Conservation (phyloP, 2,888 invertebrate genomes). For the Ichneumoninae sp. region DNA sequence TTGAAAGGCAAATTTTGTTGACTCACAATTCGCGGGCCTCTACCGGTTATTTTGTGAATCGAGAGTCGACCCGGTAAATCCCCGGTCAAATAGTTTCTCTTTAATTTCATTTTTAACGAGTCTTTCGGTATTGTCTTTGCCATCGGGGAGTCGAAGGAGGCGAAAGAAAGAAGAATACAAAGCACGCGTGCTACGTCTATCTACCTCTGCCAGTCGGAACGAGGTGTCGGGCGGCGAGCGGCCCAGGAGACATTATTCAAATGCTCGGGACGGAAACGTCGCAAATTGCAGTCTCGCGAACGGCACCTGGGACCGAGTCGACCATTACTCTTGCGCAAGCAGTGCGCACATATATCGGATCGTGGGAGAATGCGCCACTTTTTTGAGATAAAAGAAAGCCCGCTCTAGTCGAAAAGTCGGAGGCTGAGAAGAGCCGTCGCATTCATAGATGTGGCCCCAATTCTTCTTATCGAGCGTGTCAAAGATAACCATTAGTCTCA, state of each 20-base stretch:
- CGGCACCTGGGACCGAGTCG: conserved; percentile 71
- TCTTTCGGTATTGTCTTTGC: conserved; percentile 30
- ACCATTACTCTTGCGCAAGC: conserved; percentile 71
- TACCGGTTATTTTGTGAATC: background rate
- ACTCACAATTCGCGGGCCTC: background rate
- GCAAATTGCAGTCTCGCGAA: conserved; percentile 72
- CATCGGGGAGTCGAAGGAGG: conserved; percentile 17
- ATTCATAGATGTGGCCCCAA: conserved; percentile 46
- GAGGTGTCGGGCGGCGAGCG: conserved; percentile 31
- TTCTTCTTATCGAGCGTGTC: conserved; percentile 54
- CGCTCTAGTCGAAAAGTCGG: conserved; percentile 15
- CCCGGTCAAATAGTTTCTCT: background rate
- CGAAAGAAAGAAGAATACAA: conserved; percentile 27
- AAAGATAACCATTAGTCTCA: conserved; percentile 57
- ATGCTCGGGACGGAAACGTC: conserved; percentile 72
- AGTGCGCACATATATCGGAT: conserved; percentile 38
- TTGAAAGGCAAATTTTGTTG: background rate
- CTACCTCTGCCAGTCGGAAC: conserved; percentile 56
- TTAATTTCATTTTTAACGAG: conserved; percentile 27
- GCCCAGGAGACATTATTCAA: conserved; percentile 71
- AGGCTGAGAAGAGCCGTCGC: conserved; percentile 16
- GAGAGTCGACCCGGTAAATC: background rate
- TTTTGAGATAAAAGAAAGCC: conserved; percentile 44
- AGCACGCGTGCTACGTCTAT: conserved; percentile 44
- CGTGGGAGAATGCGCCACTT: conserved; percentile 39